These are phyloP conservation scores for Apodemia mormo DNA, from an alignment of 2,888 invertebrate genomes.

Conservation along the genomic window DNA sequence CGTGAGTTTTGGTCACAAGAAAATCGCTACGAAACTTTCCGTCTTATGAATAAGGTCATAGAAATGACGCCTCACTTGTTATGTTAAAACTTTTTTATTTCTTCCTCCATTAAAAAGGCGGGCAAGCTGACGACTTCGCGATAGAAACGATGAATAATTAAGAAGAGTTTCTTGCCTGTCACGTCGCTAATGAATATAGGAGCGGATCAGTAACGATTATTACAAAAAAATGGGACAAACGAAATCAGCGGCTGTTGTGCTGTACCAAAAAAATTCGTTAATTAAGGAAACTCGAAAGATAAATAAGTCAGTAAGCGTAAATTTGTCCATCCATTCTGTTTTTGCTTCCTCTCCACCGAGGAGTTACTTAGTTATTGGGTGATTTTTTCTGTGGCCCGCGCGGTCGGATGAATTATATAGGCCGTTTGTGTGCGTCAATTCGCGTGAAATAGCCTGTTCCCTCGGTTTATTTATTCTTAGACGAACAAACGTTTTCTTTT, in stretches of 20 bases:
- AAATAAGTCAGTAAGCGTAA: slow-evolving; percentile 74
- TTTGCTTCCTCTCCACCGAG: slow-evolving; percentile 53
- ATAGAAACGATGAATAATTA: slow-evolving; percentile 77
- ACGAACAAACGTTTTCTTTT: slow-evolving; percentile 3
- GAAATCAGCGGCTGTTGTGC: slow-evolving; percentile 61
- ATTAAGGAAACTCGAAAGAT: slow-evolving; percentile 64
- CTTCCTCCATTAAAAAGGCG: slow-evolving; percentile 67
- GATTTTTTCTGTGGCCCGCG: slow-evolving; percentile 56
- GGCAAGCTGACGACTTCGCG: slow-evolving; percentile 61
- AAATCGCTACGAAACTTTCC: slow-evolving; percentile 52
- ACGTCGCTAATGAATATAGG: slow-evolving; percentile 76
- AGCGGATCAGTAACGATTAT: slow-evolving; percentile 49
- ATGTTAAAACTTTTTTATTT: slow-evolving; percentile 74
- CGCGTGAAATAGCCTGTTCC: slow-evolving; percentile 57
- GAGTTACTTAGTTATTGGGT: slow-evolving; percentile 66
- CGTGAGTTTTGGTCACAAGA: slow-evolving; percentile 51
- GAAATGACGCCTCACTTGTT: slow-evolving; percentile 69
- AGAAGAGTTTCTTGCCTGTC: slow-evolving; percentile 75
- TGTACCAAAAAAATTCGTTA: slow-evolving; percentile 61
- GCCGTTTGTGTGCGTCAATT: slow-evolving; percentile 64
- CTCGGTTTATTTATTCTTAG: slow-evolving; percentile 19
- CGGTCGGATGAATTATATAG: slow-evolving; percentile 61
- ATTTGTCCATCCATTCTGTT: slow-evolving; percentile 72
- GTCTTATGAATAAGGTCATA: slow-evolving; percentile 71
- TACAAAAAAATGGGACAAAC: slow-evolving; percentile 43